phyloP scores from a whole-genome alignment of 2,113 vertebrate genomes.

The Trogon melanurus region DNA sequence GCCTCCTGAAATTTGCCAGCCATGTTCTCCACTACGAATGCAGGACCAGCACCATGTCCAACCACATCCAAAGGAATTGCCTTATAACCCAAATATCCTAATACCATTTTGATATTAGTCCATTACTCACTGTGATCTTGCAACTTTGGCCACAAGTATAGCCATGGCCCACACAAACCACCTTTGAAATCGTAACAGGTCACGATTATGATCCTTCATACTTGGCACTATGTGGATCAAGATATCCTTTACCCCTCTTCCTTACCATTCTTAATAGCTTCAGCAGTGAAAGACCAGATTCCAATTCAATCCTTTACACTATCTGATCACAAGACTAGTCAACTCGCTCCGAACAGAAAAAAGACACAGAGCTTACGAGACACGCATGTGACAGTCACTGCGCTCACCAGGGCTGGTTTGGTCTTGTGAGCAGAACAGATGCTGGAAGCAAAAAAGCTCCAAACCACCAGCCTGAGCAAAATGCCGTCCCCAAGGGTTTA shows the following conservation, averaged over 20 bases:
- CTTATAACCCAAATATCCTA: not conserved
- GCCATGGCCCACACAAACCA: accelerated
- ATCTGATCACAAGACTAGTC: constrained; percentile 1
- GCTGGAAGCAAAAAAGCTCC: not conserved
- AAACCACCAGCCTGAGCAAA: not conserved
- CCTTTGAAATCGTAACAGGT: not conserved
- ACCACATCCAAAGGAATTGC: not conserved
- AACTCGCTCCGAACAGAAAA: not conserved
- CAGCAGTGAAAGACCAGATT: not conserved
- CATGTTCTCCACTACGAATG: accelerated
- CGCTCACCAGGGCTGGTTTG: not conserved
- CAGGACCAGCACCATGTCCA: not conserved
- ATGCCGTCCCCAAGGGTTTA: not conserved
- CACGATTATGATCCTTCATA: not conserved
- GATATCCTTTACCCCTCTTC: not conserved
- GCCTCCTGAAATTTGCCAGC: not conserved
- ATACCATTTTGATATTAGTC: not conserved
- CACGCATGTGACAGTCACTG: not conserved
- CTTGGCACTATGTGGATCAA: not conserved
- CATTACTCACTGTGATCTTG: not conserved
- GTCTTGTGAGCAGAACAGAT: not conserved
- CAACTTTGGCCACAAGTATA: not conserved
- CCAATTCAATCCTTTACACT: not conserved
- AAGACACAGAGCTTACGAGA: not conserved
- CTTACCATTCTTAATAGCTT: not conserved